Percentiles rank a stretch among this genome's conserved stretches.
Evolutionary conservation across 2,113 vertebrate species (phyloP).

Genomic region (Gopherus evgoodei): DNA sequence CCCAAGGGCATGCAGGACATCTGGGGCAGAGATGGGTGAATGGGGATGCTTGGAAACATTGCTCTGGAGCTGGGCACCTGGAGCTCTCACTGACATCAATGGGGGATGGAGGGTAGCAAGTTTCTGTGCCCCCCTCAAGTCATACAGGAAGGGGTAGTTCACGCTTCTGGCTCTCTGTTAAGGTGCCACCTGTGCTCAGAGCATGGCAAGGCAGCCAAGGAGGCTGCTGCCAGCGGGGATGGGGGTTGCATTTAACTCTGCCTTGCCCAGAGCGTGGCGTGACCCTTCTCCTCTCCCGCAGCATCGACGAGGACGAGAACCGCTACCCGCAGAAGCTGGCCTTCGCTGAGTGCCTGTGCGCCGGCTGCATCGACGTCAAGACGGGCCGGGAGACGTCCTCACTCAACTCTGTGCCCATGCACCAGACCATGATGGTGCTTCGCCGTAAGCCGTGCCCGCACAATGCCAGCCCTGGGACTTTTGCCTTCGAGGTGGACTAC

Average conservation of each 20-base stretch:
- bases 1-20: rapidly evolving
- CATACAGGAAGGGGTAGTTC: neutral
- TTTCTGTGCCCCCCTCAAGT: neutral
- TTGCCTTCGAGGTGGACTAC: constrained; percentile 65
- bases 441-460: constrained; percentile 71
- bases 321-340: constrained; percentile 80
- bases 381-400: constrained; percentile 56
- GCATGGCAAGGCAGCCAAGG: neutral
- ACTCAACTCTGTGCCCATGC: constrained; percentile 81
- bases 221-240: too few species aligned
- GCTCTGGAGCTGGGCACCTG: too few species aligned
- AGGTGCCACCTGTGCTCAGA: neutral
- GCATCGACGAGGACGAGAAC: constrained; percentile 64
- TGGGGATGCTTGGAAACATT: neutral
- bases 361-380: constrained; percentile 82
- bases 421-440: constrained; percentile 83
- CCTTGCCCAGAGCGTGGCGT: neutral
- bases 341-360: constrained; percentile 86
- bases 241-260: too few species aligned
- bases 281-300: constrained; percentile 33
- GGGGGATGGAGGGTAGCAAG: neutral
- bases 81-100: neutral
- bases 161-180: neutral
- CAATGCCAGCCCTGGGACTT: rapidly evolving
- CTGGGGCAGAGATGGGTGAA: rapidly evolving